Conservation (phyloP, 1,140 invertebrate species). For the Metaphire vulgaris region DNA sequence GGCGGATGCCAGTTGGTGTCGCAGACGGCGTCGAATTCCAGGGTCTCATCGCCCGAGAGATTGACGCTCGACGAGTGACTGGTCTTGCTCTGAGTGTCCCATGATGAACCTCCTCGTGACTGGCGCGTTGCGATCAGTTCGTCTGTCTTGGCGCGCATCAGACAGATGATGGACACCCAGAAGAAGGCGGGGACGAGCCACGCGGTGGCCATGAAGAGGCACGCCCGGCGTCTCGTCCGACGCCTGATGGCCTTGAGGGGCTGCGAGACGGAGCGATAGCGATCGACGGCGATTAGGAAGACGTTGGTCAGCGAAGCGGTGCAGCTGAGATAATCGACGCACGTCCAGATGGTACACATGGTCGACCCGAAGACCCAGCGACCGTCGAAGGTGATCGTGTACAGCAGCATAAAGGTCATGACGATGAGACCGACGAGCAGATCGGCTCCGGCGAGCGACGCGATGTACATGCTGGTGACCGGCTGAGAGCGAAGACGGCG, state of each 20-base stretch:
- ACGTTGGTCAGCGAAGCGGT: constrained; percentile 11
- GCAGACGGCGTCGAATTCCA: not conserved
- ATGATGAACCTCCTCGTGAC: too few species aligned
- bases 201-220: not conserved
- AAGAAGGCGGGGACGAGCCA: constrained; percentile 10
- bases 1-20: not conserved
- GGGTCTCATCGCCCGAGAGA: not conserved
- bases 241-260: not conserved
- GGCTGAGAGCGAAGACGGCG: not conserved
- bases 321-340: constrained; percentile 15
- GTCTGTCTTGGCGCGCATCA: not conserved
- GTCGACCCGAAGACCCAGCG: constrained; percentile 6
- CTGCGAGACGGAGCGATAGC: not conserved
- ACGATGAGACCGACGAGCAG: constrained; percentile 6
- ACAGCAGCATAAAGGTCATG: constrained; percentile 10
- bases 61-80: not conserved
- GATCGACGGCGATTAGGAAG: not conserved
- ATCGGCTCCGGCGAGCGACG: constrained; percentile 16
- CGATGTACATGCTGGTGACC: constrained; percentile 10
- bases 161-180: not conserved
- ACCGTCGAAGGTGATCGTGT: constrained; percentile 1
- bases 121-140: not conserved
- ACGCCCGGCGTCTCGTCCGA: not conserved
- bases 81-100: too few species aligned
- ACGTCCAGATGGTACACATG: constrained; percentile 16